Percentiles rank a stretch among this genome's conserved stretches.
phyloP scores from a whole-genome alignment of 2,888 invertebrate genomes.

The Drosophila nigricruria region DNA sequence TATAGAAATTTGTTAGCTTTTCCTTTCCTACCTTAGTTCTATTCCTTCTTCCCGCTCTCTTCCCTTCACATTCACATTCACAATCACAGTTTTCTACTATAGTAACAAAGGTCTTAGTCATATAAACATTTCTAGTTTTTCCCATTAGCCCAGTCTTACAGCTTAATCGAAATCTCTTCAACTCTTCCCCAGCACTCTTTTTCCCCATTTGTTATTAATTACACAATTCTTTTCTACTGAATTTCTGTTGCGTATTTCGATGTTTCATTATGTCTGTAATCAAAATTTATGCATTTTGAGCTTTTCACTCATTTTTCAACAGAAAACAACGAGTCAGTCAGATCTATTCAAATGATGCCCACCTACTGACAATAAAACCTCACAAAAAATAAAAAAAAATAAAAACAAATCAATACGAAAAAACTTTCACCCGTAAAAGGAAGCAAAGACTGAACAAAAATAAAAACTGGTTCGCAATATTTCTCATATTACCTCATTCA shows the following conservation, averaged over 20 bases:
- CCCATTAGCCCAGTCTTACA: not conserved
- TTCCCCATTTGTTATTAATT: not conserved
- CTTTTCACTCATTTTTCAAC: conserved; percentile 53
- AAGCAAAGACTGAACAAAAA: conserved; percentile 22
- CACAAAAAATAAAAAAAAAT: conserved; percentile 3
- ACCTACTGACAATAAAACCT: conserved; percentile 65
- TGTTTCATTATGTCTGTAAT: not conserved
- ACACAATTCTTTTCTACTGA: not conserved
- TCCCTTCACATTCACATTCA: too few relatives aligned
- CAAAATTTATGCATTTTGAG: conserved; percentile 20
- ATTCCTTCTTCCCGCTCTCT: too few relatives aligned
- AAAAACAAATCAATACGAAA: conserved; percentile 36
- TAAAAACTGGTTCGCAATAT: conserved; percentile 69
- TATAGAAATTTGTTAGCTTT: too few relatives aligned
- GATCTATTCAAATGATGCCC: conserved; percentile 51
- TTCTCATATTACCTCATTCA: conserved; percentile 65
- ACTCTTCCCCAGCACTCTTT: not conserved
- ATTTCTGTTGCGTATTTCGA: not conserved
- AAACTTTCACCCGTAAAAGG: conserved; percentile 66
- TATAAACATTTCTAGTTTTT: not conserved
- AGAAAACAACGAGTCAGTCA: conserved; percentile 7
- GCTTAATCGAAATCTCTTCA: not conserved
- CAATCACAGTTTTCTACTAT: not conserved
- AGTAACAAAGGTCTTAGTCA: not conserved
- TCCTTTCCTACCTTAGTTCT: too few relatives aligned